Percentiles rank a stretch among this genome's conserved stretches.
Conservation (phyloP, 2,113 vertebrate genomes). For the Pithys albifrons region DNA sequence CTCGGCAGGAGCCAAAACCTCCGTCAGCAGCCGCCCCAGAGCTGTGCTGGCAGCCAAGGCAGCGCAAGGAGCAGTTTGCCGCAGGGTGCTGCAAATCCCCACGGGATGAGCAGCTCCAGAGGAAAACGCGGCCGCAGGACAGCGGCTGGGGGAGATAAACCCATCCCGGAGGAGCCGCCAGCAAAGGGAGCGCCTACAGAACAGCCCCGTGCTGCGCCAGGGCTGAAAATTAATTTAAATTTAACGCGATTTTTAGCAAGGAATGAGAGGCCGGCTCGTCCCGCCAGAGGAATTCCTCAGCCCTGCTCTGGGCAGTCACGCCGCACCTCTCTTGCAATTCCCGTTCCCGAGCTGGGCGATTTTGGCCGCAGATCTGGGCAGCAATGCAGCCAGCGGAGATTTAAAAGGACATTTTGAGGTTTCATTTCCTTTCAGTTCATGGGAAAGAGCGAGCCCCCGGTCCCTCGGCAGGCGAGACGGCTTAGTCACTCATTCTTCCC, state of each 20-base stretch:
- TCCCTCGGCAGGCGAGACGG: not conserved
- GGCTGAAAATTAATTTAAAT: not conserved
- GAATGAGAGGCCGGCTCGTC: not conserved
- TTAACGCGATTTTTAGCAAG: not conserved
- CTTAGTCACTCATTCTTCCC: slow-evolving; percentile 54
- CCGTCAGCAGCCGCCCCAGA: not conserved
- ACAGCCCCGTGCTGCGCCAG: rapidly evolving
- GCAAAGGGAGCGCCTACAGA: not conserved
- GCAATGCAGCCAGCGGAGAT: slow-evolving; percentile 1
- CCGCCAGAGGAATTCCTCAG: not conserved
- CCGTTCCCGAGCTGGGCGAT: not conserved
- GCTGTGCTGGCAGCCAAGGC: not conserved
- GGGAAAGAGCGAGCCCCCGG: slow-evolving; percentile 1
- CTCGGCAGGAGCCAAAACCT: not conserved
- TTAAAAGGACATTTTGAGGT: slow-evolving; percentile 39
- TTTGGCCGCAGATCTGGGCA: not conserved
- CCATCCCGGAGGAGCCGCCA: not conserved
- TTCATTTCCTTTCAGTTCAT: slow-evolving; percentile 48
- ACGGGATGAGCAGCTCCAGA: not conserved
- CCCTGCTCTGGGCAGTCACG: not conserved
- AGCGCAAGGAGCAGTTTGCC: not conserved
- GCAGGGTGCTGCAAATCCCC: not conserved
- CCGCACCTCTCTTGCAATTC: not conserved
- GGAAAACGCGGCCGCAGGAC: not conserved
- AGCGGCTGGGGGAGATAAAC: not conserved